phyloP scores from a whole-genome alignment of 2,888 invertebrate species.

The Tortrix viridana region DNA sequence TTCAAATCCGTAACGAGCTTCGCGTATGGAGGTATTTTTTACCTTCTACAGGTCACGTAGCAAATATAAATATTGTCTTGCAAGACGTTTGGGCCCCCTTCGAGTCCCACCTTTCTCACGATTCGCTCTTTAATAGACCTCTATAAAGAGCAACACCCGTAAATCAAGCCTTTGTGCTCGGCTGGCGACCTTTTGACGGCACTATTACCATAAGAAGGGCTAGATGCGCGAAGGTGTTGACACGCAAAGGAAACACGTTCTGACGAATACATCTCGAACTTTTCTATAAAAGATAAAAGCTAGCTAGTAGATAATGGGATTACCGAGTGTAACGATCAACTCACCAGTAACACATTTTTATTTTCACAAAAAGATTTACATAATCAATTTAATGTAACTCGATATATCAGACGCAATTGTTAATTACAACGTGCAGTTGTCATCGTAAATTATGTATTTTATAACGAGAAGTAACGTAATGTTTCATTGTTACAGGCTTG shows the following conservation, averaged over 20 bases:
- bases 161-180: slow-evolving; percentile 75
- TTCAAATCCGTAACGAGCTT: slow-evolving; percentile 14
- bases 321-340: not conserved
- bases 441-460: slow-evolving; percentile 22
- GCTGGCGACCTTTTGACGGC: slow-evolving; percentile 68
- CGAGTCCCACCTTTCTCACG: slow-evolving; percentile 74
- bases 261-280: slow-evolving; percentile 41
- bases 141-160: slow-evolving; percentile 74
- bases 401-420: slow-evolving; percentile 11
- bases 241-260: slow-evolving; percentile 73
- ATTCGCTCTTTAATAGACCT: slow-evolving; percentile 74
- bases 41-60: slow-evolving; percentile 39
- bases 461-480: slow-evolving; percentile 40
- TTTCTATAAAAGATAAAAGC: slow-evolving; percentile 27
- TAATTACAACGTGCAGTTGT: slow-evolving; percentile 11
- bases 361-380: slow-evolving; percentile 19
- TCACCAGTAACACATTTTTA: slow-evolving; percentile 11
- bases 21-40: slow-evolving; percentile 25
- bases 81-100: slow-evolving; percentile 65
- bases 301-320: slow-evolving; percentile 19
- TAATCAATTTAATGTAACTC: slow-evolving; percentile 32
- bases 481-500: slow-evolving; percentile 85
- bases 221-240: slow-evolving; percentile 81
- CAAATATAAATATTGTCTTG: slow-evolving; percentile 53
- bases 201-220: slow-evolving; percentile 77